Evolutionary conservation across 2,888 invertebrate species (phyloP).

Genomic region (Scaptomyza parva): DNA sequence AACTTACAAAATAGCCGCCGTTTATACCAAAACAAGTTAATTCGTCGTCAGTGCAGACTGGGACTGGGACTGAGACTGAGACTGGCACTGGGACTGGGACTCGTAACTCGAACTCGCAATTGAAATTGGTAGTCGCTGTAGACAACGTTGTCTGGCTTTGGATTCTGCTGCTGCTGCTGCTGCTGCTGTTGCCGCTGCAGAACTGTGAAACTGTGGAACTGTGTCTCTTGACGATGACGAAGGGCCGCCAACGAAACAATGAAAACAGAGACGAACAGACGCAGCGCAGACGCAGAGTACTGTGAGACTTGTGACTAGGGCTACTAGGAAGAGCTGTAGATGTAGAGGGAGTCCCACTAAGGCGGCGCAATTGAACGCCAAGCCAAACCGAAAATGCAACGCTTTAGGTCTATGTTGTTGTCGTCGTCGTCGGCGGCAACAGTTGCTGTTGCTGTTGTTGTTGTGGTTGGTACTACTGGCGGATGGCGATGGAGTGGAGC

Average conservation of each 20-base stretch:
- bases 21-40: constrained; percentile 83
- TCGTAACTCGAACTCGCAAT: constrained; percentile 20
- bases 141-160: constrained; percentile 33
- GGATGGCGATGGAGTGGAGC: constrained; percentile 29
- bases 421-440: constrained; percentile 6
- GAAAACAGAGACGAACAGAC: constrained; percentile 29
- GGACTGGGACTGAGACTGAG: constrained; percentile 32
- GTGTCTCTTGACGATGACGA: constrained; percentile 73
- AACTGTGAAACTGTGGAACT: too few species aligned
- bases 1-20: constrained; percentile 83
- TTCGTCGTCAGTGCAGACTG: constrained; percentile 65
- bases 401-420: constrained; percentile 58
- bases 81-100: background rate
- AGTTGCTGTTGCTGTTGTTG: constrained; percentile 4
- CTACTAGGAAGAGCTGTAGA: background rate
- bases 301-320: constrained; percentile 42
- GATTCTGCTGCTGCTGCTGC: constrained; percentile 3
- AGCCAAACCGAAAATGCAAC: constrained; percentile 81
- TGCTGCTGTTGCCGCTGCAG: too few species aligned
- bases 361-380: constrained; percentile 80
- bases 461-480: constrained; percentile 13
- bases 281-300: constrained; percentile 21
- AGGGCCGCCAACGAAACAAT: constrained; percentile 80
- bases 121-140: constrained; percentile 37
- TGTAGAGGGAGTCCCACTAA: constrained; percentile 48